A percentile compares a stretch with the other conserved stretches of the same genome.
Conservation (phyloP, 2,888 invertebrate species). For the Leistus spinibarbis region DNA sequence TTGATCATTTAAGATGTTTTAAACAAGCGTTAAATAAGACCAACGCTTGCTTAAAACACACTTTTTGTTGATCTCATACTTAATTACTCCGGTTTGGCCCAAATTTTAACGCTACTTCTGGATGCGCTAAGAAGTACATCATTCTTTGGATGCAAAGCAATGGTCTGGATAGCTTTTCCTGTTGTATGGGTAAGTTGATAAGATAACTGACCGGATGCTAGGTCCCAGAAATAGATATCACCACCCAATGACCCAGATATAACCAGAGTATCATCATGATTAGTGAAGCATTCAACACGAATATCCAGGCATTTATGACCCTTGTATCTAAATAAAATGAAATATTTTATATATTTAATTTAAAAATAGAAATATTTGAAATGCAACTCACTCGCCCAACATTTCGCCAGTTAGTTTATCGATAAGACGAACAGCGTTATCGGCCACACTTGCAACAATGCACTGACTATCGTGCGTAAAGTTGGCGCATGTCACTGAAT, state of each 20-base stretch:
- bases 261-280: constrained; percentile 82
- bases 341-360: constrained; percentile 6
- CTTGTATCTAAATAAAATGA: constrained; percentile 66
- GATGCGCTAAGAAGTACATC: too few relatives aligned
- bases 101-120: too few relatives aligned
- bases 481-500: constrained; percentile 79
- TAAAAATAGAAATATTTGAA: not conserved
- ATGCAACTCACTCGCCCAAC: constrained; percentile 65
- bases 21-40: too few relatives aligned
- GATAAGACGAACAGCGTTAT: constrained; percentile 80
- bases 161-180: constrained; percentile 74
- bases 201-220: constrained; percentile 73
- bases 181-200: constrained; percentile 60
- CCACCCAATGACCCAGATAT: constrained; percentile 92
- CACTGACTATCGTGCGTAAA: constrained; percentile 95
- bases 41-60: too few relatives aligned
- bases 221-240: constrained; percentile 85
- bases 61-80: too few relatives aligned
- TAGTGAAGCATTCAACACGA: constrained; percentile 85
- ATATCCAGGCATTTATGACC: constrained; percentile 86
- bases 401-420: constrained; percentile 87
- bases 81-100: too few relatives aligned
- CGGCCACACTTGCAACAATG: constrained; percentile 81
- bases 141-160: constrained; percentile 81
- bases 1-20: too few relatives aligned